These are phyloP conservation scores for Tragelaphus buxtoni DNA, from an alignment of 2,113 vertebrate genomes.

Conservation along the genomic window DNA sequence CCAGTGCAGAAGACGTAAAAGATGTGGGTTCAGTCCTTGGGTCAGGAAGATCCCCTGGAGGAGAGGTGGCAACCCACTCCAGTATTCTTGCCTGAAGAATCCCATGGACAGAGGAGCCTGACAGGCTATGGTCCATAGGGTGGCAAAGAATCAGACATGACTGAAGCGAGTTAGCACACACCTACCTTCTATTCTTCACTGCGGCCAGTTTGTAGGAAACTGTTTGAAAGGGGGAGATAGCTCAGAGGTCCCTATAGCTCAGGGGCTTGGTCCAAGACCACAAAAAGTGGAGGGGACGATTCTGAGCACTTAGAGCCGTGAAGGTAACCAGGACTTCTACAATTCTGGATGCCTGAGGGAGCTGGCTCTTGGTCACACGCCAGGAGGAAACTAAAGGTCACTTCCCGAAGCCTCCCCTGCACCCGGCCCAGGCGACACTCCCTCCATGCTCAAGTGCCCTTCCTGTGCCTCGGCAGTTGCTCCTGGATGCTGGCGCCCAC, in stretches of 20 bases:
- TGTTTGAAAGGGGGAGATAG: neutral
- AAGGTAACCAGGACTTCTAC: neutral
- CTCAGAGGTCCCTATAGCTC: neutral
- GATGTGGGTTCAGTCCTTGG: neutral
- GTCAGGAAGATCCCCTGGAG: neutral
- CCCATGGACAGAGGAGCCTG: neutral
- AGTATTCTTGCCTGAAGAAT: neutral
- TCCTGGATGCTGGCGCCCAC: slow-evolving; percentile 94
- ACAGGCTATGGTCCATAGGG: neutral
- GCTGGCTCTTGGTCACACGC: neutral
- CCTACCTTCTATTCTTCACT: neutral
- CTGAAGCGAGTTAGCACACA: neutral
- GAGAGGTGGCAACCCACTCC: neutral
- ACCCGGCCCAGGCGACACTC: accelerated
- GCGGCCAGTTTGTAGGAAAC: neutral
- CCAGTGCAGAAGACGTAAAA: neutral
- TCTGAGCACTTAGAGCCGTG: neutral
- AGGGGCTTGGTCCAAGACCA: neutral
- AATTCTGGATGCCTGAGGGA: neutral
- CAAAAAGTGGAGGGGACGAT: neutral
- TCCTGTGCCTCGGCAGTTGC: slow-evolving; percentile 81
- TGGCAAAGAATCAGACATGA: neutral
- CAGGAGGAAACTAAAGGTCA: neutral
- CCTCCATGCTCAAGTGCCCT: neutral
- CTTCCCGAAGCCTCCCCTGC: neutral